A percentile compares a stretch with the other conserved stretches of the same genome.
phyloP scores from a whole-genome alignment of 2,888 invertebrate species.

The Palloptera scutellata region DNA sequence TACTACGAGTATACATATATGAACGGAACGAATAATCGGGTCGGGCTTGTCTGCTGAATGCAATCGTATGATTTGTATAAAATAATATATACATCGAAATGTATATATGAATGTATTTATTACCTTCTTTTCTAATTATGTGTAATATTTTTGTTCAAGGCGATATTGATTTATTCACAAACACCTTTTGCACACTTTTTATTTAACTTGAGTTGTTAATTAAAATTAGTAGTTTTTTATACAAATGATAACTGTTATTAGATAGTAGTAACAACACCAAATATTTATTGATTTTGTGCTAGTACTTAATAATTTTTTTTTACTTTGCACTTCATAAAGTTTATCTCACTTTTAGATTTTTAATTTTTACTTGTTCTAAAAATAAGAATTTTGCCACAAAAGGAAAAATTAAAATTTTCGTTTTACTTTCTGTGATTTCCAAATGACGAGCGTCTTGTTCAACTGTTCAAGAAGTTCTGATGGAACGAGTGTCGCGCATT shows the following conservation, averaged over 20 bases:
- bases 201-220: background rate
- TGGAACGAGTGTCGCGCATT: conserved; percentile 32
- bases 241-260: background rate
- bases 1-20: background rate
- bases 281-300: background rate
- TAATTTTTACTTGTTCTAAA: conserved; percentile 10
- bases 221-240: background rate
- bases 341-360: background rate
- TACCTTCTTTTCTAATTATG: background rate
- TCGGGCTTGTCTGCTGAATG: background rate
- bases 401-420: background rate
- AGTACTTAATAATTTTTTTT: background rate
- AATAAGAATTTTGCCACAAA: background rate
- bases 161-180: background rate
- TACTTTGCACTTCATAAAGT: background rate
- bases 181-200: background rate
- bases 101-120: background rate
- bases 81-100: background rate
- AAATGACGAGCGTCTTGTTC: conserved; percentile 38
- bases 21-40: background rate
- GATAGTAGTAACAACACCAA: background rate
- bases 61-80: background rate
- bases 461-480: conserved; percentile 43
- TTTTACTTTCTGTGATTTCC: conserved; percentile 16
- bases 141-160: background rate